These are phyloP conservation scores for Machaerirhynchus nigripectus DNA, from an alignment of 2,113 vertebrate genomes.

Conservation along the genomic window DNA sequence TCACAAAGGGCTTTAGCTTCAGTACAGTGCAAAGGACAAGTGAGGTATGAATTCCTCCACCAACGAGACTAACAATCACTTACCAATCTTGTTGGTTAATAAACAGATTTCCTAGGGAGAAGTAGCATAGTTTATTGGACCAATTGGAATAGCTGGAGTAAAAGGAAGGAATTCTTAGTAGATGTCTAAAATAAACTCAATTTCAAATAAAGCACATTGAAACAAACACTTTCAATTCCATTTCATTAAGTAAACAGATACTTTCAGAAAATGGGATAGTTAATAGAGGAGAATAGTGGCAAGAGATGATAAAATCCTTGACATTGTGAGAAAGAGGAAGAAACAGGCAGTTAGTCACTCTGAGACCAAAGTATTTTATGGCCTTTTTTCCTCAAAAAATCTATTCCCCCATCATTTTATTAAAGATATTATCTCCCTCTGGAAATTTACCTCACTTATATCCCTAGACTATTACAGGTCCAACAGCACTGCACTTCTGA, in stretches of 20 bases:
- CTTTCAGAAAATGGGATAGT: neutral
- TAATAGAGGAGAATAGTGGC: neutral
- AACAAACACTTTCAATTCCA: neutral
- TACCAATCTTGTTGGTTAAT: neutral
- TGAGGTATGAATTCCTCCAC: neutral
- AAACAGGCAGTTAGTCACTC: neutral
- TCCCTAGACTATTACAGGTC: neutral
- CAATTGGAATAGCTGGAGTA: neutral
- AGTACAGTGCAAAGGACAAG: neutral
- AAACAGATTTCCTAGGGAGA: neutral
- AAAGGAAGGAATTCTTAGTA: neutral
- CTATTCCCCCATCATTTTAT: conserved; percentile 27
- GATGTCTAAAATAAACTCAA: neutral
- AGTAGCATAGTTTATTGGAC: neutral
- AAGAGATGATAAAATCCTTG: neutral
- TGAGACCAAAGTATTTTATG: neutral
- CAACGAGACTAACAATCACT: neutral
- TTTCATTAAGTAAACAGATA: neutral
- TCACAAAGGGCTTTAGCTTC: neutral
- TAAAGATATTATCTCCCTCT: conserved; percentile 39
- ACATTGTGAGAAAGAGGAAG: neutral
- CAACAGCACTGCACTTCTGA: neutral
- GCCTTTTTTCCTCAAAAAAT: neutral
- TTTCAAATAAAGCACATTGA: neutral
- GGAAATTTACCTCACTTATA: conserved; percentile 34